Evolutionary conservation across 1,140 invertebrate genomes (phyloP), one percentile per base, ranked within the genome.

Genomic region (Gryon sp.): DNA sequence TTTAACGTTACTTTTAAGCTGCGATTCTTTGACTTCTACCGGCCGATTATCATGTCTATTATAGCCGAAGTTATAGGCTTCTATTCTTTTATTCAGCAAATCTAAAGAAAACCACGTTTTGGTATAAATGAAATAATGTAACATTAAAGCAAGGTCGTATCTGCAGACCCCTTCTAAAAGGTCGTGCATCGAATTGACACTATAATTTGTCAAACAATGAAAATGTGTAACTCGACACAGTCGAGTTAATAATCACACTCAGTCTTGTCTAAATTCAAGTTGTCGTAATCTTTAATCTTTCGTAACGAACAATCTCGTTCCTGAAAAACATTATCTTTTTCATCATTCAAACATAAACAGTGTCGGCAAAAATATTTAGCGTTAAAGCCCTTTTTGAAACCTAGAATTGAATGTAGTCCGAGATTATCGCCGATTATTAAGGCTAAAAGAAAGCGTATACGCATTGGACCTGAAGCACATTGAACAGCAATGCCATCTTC

Each of bases 151-250:
- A 34, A 87, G 69, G 57, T 84, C 81, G 55, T 82, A 84, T 20
- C 80, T 76, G 16, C 77, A 84, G 50, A 87, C 72, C 2, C 86
- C 85, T 76, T 87, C 85, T 15, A 83, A 79, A 9, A 86, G 36
- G 60, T 88, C 86, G 65, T 88, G 84, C 83, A 87, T 85, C 1
- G 79, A 32, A 70, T 88, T 85, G 34, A 84, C 77, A 19, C 62
- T 68, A 52, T 73, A 69, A 76, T 88, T 87, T 83, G 24, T 16
- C 73, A 80, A 22, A 85, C 78, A n/a, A 77, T 86, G 80, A 79
- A 85, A 88, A 74, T 77, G 60, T 15, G 34, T 43, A 5, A 86
- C 22, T 16, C 26, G 14, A 43, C n/a, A n/a, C n/a, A n/a, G n/a
- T n/a, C n/a, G n/a, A n/a, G n/a, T n/a, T n/a, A n/a, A n/a, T n/a